Percentiles rank a stretch among this genome's conserved stretches.
phyloP scores from a whole-genome alignment of 2,113 vertebrate genomes.

The Hylia prasina region DNA sequence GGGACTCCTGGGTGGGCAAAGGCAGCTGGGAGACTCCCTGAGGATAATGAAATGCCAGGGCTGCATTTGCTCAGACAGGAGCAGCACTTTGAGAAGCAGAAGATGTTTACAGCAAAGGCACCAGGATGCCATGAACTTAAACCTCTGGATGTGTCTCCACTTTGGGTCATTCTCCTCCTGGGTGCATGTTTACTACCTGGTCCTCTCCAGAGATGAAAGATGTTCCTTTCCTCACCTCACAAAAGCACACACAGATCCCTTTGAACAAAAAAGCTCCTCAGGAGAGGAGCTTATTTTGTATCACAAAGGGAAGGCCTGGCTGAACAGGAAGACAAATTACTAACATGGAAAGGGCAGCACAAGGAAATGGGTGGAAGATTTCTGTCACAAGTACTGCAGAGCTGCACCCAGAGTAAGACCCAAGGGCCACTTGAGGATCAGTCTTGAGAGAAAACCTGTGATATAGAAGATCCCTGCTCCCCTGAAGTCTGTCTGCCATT shows the following conservation, averaged over 20 bases:
- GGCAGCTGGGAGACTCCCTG: neutral
- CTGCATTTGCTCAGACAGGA: neutral
- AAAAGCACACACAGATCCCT: neutral
- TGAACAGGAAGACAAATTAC: neutral
- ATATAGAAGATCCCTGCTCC: neutral
- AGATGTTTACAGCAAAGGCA: neutral
- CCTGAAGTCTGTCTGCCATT: neutral
- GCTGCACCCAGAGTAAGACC: neutral
- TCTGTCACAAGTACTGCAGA: neutral
- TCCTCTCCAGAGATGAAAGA: neutral
- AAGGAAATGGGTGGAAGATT: neutral
- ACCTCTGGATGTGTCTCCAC: neutral
- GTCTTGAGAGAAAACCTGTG: neutral
- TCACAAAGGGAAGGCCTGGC: neutral
- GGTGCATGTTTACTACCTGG: too few relatives aligned
- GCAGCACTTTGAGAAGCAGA: neutral
- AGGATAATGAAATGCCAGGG: neutral
- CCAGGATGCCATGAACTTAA: neutral
- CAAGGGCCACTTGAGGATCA: fast-evolving
- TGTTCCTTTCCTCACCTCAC: fast-evolving
- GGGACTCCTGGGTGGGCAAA: fast-evolving
- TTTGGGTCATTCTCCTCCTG: neutral
- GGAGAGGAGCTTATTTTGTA: neutral
- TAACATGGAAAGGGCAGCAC: neutral
- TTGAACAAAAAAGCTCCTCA: neutral